phyloP scores from a whole-genome alignment of 2,113 vertebrate species.

The Garra rufa region DNA sequence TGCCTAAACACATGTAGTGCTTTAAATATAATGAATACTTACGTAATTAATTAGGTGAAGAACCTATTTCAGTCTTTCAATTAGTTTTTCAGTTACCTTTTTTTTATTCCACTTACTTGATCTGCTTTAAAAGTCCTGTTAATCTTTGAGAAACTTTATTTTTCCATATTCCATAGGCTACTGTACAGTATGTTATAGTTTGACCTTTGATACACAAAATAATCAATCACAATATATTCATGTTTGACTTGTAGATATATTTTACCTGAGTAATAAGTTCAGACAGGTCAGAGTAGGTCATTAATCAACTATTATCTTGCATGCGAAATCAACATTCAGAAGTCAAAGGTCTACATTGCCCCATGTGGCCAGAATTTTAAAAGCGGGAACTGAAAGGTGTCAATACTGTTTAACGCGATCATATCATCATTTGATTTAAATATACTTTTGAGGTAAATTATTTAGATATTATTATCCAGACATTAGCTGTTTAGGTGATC shows the following conservation, averaged over 20 bases:
- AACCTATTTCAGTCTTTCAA: conserved; percentile 14
- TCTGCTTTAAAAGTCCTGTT: background rate
- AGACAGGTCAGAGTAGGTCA: conserved; percentile 14
- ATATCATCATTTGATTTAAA: background rate
- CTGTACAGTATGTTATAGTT: background rate
- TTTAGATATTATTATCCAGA: too few species aligned
- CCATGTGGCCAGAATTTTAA: conserved; percentile 4
- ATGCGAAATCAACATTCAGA: background rate
- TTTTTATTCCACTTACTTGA: background rate
- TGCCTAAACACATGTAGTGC: conserved; percentile 24
- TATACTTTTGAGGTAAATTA: background rate
- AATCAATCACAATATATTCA: background rate
- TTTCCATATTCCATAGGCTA: background rate
- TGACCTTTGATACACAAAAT: background rate
- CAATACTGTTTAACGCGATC: conserved; percentile 12
- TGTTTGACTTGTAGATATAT: background rate
- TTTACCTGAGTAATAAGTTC: background rate
- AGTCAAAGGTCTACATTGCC: conserved; percentile 21
- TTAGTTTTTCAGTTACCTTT: background rate
- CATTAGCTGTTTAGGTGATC: background rate
- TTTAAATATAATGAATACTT: conserved; percentile 10
- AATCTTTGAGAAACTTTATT: conserved; percentile 6
- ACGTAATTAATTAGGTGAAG: conserved; percentile 11
- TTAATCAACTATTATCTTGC: conserved; percentile 3
- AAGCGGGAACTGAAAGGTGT: background rate